Percentiles rank a stretch among this genome's conserved stretches.
These are phyloP conservation scores for Miniopterus natalensis DNA, from an alignment of 2,113 vertebrate species.

Conservation along the genomic window DNA sequence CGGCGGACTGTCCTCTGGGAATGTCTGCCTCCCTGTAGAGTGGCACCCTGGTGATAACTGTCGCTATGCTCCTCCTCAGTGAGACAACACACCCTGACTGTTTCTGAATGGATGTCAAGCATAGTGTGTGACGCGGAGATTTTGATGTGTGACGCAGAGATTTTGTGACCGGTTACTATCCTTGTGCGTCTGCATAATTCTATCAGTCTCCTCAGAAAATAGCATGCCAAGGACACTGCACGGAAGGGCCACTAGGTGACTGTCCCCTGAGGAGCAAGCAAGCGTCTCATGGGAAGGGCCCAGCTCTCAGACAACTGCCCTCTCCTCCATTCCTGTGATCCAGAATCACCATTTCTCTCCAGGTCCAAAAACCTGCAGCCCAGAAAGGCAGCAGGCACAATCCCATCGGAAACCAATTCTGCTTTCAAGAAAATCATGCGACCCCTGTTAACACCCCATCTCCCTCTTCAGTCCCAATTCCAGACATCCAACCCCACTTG, in stretches of 20 bases:
- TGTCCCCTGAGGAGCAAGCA: background rate
- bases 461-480: background rate
- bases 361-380: background rate
- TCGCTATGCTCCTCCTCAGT: background rate
- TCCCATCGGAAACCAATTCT: background rate
- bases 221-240: background rate
- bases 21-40: background rate
- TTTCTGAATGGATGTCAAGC: constrained; percentile 51
- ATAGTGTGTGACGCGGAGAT: background rate
- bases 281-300: background rate
- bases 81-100: background rate
- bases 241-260: background rate
- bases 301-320: background rate
- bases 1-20: background rate
- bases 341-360: background rate
- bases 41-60: background rate
- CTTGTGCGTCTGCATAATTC: background rate
- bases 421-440: background rate
- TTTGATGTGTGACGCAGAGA: background rate
- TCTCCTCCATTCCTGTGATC: background rate
- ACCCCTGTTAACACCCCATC: background rate
- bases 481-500: background rate
- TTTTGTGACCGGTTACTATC: background rate
- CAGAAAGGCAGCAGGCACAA: background rate
- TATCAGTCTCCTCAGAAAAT: background rate